Base-by-base conservation (phyloP, 2,888 invertebrate genomes). In the Lobophora halterata region DNA sequence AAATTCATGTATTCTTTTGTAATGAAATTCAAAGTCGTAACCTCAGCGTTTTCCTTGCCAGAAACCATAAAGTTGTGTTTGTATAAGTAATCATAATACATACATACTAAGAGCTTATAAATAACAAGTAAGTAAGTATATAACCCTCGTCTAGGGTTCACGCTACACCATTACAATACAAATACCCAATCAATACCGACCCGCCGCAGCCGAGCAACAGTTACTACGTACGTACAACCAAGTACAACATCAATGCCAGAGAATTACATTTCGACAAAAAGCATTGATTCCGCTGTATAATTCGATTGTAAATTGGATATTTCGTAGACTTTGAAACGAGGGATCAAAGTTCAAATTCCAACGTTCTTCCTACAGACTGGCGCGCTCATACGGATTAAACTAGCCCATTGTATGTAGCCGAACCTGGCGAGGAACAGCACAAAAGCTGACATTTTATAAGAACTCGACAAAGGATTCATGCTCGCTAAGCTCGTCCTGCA, bases 401-500 rank as follows among this genome's bases (percentile, higher is more conserved):
- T 34, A 40, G 35, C 40, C 21, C 31, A 35, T 35, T 33, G 40
- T 36, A 21, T n/a, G n/a, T n/a, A n/a, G n/a, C n/a, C n/a, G 24
- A 29, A 18, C 35, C 30, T 31, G 23, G 32, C 34, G 26, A 25
- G 25, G 26, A 30, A 25, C 30, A 38, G 48, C 46, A 54, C 56
- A 54, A 55, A 56, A 51, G 55, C 41, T 35, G 32, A 40, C 47
- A 49, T 46, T 39, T 35, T 51, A 56, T 55, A 48, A 52, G 53
- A 26, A 32, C 29, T 27, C 24, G 45, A 61, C 60, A 59, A 56
- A 59, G 54, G 54, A 44, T 46, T 46, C 53, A 50, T 58, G 58
- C 55, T 59, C 55, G 51, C 20, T 26, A 16, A 38, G 17, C 25
- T 8, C 37, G 10, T 9, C 9, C 29, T 6, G 17, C 6, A 10